A percentile compares a stretch with the other conserved stretches of the same genome.
Conservation (phyloP, 2,888 invertebrate genomes). For the Microchrysa polita region DNA sequence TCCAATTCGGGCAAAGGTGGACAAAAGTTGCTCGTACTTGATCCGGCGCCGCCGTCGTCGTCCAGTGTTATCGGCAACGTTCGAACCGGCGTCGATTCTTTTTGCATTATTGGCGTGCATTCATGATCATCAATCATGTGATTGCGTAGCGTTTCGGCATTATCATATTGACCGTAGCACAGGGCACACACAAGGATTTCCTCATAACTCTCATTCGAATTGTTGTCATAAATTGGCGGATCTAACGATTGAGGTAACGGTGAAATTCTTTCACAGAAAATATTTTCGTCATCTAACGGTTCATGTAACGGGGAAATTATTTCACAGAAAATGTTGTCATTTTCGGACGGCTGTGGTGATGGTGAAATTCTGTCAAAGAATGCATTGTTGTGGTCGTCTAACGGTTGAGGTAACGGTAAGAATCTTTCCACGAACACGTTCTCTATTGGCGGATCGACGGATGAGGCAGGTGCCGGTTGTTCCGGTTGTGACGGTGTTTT, state of each 20-base stretch:
- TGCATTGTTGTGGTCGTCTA: slow-evolving; percentile 36
- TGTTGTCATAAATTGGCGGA: background rate
- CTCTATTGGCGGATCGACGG: too few species aligned
- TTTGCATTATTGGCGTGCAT: slow-evolving; percentile 16
- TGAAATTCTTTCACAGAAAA: background rate
- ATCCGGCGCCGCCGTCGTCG: slow-evolving; percentile 45
- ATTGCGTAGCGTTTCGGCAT: slow-evolving; percentile 58
- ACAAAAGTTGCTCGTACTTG: too few species aligned
- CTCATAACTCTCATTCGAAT: slow-evolving; percentile 27
- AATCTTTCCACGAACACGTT: too few species aligned
- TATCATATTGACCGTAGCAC: slow-evolving; percentile 55
- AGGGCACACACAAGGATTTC: slow-evolving; percentile 54
- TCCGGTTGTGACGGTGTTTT: background rate
- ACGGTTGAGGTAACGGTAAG: background rate
- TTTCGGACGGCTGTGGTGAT: too few species aligned
- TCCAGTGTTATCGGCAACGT: background rate
- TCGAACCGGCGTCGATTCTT: background rate
- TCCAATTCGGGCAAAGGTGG: background rate
- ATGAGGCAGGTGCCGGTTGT: background rate
- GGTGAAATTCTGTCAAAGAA: too few species aligned
- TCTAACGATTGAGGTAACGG: slow-evolving; percentile 3
- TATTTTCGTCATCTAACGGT: slow-evolving; percentile 39
- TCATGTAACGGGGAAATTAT: background rate
- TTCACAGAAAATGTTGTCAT: too few species aligned
- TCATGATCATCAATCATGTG: slow-evolving; percentile 61